Base-by-base conservation (phyloP, 2,113 vertebrate species). In the Stomatorhinus ivindoensis region DNA sequence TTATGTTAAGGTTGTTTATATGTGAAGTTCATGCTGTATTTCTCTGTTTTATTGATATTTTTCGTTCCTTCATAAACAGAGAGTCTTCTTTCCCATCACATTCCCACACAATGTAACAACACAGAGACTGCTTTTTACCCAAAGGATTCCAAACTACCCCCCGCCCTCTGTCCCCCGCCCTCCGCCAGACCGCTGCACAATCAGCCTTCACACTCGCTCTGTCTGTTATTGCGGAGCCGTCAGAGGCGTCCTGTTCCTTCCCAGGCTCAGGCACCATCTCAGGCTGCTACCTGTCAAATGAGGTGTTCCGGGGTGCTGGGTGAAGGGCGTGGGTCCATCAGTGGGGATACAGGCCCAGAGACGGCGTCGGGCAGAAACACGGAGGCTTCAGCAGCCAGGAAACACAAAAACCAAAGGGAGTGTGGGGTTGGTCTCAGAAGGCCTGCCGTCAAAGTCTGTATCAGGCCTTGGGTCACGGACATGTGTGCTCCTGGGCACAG, bases 51-150 rank as follows among this genome's bases (percentile, higher is more conserved):
- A 31, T 87, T 42, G 35, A n/a, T 27, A 5, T 27, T 44, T 48
- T 47, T n/a, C 15, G 11, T 76, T 39, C 35, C 13, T 48, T 5
- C 48, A 88, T 31, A 88, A 58, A 88, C 39, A 65, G 21, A 65
- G 24, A 46, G 86, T 31, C n/a, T 35, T 61, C 53, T 61, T 86
- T 86, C 13, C 53, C 51, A 13, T 48, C 13, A 50, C 86, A 46
- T 50, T 44, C 27, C 87, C 87, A 88, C 17, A 69, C 35, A 88
- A 5, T 21, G 2, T 17, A 47, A 69, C 88, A 76, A 35, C 46
- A 88, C 95, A 96, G 95, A 96, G 94, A 94, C 93, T 88, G 5
- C 24, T n/a, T 44, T 82, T 96, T 95, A 95, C 90, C 84, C 89
- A 80, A 87, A 58, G 11, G 86, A 86, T 87, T 91, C 90, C 27